phyloP scores from a whole-genome alignment of 64 coral and sea anemone genomes.

The Montipora capricornis region DNA sequence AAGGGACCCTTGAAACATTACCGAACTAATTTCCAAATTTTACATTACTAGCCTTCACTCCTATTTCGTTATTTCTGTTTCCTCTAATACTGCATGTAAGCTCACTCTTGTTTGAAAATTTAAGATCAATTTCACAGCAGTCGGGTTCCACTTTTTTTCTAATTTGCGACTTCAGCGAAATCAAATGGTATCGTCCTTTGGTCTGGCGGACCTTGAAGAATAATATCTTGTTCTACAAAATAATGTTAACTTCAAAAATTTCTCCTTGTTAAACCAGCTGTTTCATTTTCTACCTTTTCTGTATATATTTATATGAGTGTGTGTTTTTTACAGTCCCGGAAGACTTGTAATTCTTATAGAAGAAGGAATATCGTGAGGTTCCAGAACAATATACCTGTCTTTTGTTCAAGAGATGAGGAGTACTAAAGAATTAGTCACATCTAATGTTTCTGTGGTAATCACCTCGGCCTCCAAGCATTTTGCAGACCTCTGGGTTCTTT shows the following conservation, averaged over 20 bases:
- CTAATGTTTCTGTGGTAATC: slow-evolving; percentile 51
- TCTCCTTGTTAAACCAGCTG: slow-evolving; percentile 72
- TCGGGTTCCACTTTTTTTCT: too few relatives aligned
- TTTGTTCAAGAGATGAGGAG: slow-evolving; percentile 37
- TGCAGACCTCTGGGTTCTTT: not conserved
- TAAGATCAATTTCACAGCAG: not conserved
- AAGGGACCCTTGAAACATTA: not conserved
- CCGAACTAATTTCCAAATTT: not conserved
- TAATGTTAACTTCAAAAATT: not conserved
- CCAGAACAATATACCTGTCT: slow-evolving; percentile 63
- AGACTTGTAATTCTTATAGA: slow-evolving; percentile 65
- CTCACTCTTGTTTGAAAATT: not conserved
- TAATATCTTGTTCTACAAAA: too few relatives aligned
- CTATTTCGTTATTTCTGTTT: too few relatives aligned
- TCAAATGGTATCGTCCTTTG: not conserved
- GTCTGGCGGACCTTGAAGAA: not conserved
- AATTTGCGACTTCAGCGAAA: not conserved
- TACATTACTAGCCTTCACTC: too few relatives aligned
- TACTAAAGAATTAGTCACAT: slow-evolving; percentile 14
- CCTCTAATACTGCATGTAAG: not conserved
- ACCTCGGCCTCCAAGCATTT: not conserved
- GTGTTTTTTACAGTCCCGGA: slow-evolving; percentile 64
- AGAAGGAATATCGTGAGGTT: slow-evolving; percentile 58
- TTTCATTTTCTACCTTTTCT: slow-evolving; percentile 72
- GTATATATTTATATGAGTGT: slow-evolving; percentile 1